Evolutionary conservation across 1,140 invertebrate species (phyloP).

Genomic region (Trachymyrmex cornetzi): DNA sequence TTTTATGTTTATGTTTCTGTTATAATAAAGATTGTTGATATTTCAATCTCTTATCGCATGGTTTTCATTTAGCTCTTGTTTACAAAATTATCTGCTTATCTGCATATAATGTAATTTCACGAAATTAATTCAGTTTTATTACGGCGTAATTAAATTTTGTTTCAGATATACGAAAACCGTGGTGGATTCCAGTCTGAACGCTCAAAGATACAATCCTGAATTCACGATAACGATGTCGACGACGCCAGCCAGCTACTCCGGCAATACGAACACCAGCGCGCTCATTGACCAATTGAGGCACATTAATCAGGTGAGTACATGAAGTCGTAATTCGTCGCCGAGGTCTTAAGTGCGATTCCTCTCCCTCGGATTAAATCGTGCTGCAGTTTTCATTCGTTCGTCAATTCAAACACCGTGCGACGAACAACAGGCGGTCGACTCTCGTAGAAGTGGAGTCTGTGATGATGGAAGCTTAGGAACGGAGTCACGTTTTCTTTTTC

Average conservation of each 20-base stretch:
- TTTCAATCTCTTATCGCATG: too few relatives aligned
- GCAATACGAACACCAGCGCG: conserved; percentile 87
- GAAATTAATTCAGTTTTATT: neutral
- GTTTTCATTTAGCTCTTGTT: neutral
- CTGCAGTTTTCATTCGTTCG: conserved; percentile 55
- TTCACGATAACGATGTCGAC: conserved; percentile 85
- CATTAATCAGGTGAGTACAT: conserved; percentile 88
- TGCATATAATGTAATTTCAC: neutral
- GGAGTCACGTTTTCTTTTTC: neutral
- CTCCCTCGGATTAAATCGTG: conserved; percentile 58
- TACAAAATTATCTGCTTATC: neutral
- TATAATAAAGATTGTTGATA: neutral
- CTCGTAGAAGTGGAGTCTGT: neutral
- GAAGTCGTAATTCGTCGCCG: conserved; percentile 65
- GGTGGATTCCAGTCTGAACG: conserved; percentile 88
- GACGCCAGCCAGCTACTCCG: conserved; percentile 81
- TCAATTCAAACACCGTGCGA: conserved; percentile 43
- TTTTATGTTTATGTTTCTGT: neutral
- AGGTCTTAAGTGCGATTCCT: conserved; percentile 62
- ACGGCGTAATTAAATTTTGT: conserved; percentile 47
- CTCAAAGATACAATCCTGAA: conserved; percentile 91
- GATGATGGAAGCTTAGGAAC: neutral
- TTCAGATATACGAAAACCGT: conserved; percentile 89
- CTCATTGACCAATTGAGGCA: conserved; percentile 89
- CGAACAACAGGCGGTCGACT: conserved; percentile 2